phyloP scores from a whole-genome alignment of 2,888 invertebrate species.

The Apotomis betuletana region DNA sequence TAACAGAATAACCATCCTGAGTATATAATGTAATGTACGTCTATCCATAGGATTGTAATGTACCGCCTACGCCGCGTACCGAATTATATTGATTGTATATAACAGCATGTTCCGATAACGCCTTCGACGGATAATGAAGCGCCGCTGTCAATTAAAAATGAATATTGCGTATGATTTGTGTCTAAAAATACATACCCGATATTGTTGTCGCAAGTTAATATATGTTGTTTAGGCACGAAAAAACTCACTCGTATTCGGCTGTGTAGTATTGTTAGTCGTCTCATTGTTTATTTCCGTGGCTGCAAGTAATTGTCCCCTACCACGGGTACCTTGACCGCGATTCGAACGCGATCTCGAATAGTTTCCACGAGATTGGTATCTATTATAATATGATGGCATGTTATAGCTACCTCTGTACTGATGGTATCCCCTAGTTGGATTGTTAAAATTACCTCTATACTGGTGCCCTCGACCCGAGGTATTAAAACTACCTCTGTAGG shows the following conservation, averaged over 20 bases:
- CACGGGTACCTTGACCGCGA: neutral
- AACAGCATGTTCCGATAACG: neutral
- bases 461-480: neutral
- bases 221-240: constrained; percentile 23
- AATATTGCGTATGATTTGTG: constrained; percentile 7
- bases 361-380: neutral
- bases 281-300: neutral
- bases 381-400: neutral
- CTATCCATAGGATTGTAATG: neutral
- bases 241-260: constrained; percentile 23
- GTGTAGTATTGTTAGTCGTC: neutral
- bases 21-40: constrained; percentile 12
- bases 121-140: constrained; percentile 23
- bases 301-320: neutral
- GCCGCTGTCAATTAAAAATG: constrained; percentile 17
- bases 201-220: constrained; percentile 1
- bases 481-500: neutral
- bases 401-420: constrained; percentile 4
- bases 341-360: neutral
- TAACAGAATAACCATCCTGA: constrained; percentile 10
- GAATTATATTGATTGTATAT: neutral
- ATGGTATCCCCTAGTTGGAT: neutral
- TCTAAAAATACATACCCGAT: constrained; percentile 5
- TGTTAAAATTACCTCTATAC: constrained; percentile 1
- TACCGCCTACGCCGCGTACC: constrained; percentile 6